Percentiles rank a stretch among this genome's conserved stretches.
Evolutionary conservation across 2,113 vertebrate genomes (phyloP).

Genomic region (Cynopterus brachyotis): DNA sequence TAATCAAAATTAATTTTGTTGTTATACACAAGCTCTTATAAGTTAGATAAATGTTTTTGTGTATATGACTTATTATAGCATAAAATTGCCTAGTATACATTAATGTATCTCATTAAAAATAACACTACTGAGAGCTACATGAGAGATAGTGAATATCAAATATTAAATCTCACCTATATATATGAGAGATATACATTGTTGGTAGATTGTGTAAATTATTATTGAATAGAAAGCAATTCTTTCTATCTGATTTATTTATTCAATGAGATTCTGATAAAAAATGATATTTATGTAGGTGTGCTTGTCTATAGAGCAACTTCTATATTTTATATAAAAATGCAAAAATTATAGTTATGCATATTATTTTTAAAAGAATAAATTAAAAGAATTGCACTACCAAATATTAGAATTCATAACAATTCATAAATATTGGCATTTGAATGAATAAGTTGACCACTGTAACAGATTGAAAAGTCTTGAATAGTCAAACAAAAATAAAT

Average conservation of each 20-base stretch:
- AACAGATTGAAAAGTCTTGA: neutral
- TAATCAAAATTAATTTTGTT: neutral
- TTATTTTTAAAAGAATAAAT: neutral
- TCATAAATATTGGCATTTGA: neutral
- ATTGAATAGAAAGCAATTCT: neutral
- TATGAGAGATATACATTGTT: neutral
- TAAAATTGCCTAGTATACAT: neutral
- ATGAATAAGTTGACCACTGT: neutral
- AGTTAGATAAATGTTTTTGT: neutral
- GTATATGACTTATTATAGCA: neutral
- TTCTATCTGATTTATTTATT: neutral
- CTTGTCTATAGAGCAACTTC: neutral
- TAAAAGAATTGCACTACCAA: neutral
- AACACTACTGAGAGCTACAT: neutral
- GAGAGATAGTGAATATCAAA: neutral
- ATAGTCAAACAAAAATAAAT: neutral
- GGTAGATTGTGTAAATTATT: neutral
- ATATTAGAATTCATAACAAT: neutral
- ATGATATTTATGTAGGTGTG: neutral
- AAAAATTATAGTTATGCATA: neutral
- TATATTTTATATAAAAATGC: neutral
- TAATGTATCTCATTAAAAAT: neutral
- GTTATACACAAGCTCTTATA: neutral
- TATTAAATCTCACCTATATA: neutral
- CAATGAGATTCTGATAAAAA: neutral